phyloP scores from a whole-genome alignment of 1,140 invertebrate species.

The Battus philenor region DNA sequence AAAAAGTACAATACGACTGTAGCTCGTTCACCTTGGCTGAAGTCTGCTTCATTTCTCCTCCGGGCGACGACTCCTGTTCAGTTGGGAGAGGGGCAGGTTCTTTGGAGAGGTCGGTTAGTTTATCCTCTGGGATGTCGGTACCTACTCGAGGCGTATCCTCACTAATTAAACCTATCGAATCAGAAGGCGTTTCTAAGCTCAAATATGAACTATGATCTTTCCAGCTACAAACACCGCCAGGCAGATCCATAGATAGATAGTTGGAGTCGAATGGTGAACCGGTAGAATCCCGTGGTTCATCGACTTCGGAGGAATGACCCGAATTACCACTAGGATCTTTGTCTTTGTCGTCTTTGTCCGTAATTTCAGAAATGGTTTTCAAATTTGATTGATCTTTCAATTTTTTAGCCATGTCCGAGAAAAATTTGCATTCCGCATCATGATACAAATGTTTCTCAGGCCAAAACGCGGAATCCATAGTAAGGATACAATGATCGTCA shows the following conservation, averaged over 20 bases:
- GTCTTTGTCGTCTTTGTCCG: conserved; percentile 78
- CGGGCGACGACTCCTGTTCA: conserved; percentile 57
- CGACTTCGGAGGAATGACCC: conserved; percentile 75
- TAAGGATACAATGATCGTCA: conserved; percentile 55
- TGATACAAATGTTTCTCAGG: conserved; percentile 77
- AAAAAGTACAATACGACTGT: conserved; percentile 71
- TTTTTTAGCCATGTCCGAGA: conserved; percentile 66
- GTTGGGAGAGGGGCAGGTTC: conserved; percentile 44
- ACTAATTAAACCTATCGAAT: conserved; percentile 27
- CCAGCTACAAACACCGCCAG: conserved; percentile 88
- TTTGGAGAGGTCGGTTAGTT: conserved; percentile 61
- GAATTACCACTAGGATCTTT: conserved; percentile 77
- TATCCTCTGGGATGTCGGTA: conserved; percentile 57
- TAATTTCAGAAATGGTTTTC: conserved; percentile 53
- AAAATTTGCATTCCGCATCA: conserved; percentile 79
- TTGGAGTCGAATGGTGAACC: conserved; percentile 77
- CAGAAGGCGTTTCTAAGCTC: conserved; percentile 69
- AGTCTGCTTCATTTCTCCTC: conserved; percentile 33
- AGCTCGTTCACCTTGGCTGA: conserved; percentile 68
- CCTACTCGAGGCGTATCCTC: conserved; percentile 34
- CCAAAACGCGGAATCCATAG: conserved; percentile 78
- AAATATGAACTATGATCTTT: conserved; percentile 89
- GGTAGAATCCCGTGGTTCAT: conserved; percentile 50
- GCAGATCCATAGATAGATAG: conserved; percentile 83
- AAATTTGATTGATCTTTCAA: conserved; percentile 53